phyloP scores from a whole-genome alignment of 2,888 invertebrate genomes.

The Serripes groenlandicus region DNA sequence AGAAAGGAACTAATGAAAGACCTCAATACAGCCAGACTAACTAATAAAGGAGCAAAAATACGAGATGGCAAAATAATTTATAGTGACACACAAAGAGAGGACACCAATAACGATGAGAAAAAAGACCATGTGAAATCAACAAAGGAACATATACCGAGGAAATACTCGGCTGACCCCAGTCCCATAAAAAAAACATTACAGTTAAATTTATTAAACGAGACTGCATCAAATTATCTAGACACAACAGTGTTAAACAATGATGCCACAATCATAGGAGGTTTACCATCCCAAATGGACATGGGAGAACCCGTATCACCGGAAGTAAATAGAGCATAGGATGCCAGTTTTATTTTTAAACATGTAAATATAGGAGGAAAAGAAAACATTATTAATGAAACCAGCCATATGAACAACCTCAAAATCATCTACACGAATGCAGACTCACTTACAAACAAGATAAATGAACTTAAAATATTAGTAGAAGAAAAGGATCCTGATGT shows the following conservation, averaged over 20 bases:
- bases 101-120: neutral
- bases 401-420: neutral
- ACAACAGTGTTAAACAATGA: too few relatives aligned
- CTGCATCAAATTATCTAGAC: neutral
- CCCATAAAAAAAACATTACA: neutral
- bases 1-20: neutral
- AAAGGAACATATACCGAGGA: neutral
- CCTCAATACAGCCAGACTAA: neutral
- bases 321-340: too few relatives aligned
- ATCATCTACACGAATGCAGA: neutral
- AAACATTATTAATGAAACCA: neutral
- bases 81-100: neutral
- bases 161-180: neutral
- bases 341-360: conserved; percentile 6
- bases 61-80: neutral
- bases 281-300: too few relatives aligned
- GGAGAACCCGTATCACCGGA: too few relatives aligned
- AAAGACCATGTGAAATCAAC: neutral
- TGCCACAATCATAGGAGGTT: neutral
- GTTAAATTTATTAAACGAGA: too few relatives aligned
- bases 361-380: neutral
- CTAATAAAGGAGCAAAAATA: neutral
- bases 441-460: neutral
- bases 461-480: neutral
- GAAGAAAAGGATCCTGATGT: neutral